Evolutionary conservation across 2,888 invertebrate genomes (phyloP), one percentile per base, ranked within the genome.

Genomic region (Mycalesis mineus): DNA sequence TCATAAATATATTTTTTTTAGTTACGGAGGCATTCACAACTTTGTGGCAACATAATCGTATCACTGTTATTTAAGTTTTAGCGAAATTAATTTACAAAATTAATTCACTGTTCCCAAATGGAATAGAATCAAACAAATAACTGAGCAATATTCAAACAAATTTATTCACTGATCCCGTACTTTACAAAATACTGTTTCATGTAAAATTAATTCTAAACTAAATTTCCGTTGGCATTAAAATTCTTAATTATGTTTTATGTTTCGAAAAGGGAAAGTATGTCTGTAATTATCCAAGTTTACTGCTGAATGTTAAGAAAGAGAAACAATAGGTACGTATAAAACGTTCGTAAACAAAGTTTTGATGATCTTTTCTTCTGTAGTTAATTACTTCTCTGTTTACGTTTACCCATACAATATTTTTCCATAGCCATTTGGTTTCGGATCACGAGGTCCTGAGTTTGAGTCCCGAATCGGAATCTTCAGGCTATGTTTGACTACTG

Each of bases 151-250:
- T 52, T 15, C 13, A 7, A 42, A 52, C 42, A 40, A 40, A 40
- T 52, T 42, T n/a, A 33, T 52, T 7, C 41, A 33, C 11, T 29
- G 45, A 45, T 45, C 9, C 14, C 29, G 45, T 31, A 48, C 31
- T 31, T 44, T 37, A 22, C 29, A 42, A 39, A 22, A 29, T 39
- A 31, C 28, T 54, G 52, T 42, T 57, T 55, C 41, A 31, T 44
- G 36, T 57, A 37, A 60, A 55, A 57, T 57, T 57, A 54, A 47
- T 60, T 58, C 22, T 31, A 28, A 60, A 60, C 40, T 42, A 29
- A 51, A 57, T 60, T 60, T 60, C 47, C 57, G 57, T 51, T 48
- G 47, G 56, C 42, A 54, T 57, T 54, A 57, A 60, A 57, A 60
- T 57, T 39, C 51, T 57, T 60, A 55, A 60, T 57, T 54, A 61